Base-by-base conservation (phyloP, 2,113 vertebrate genomes). In the Toxotes chatareus region DNA sequence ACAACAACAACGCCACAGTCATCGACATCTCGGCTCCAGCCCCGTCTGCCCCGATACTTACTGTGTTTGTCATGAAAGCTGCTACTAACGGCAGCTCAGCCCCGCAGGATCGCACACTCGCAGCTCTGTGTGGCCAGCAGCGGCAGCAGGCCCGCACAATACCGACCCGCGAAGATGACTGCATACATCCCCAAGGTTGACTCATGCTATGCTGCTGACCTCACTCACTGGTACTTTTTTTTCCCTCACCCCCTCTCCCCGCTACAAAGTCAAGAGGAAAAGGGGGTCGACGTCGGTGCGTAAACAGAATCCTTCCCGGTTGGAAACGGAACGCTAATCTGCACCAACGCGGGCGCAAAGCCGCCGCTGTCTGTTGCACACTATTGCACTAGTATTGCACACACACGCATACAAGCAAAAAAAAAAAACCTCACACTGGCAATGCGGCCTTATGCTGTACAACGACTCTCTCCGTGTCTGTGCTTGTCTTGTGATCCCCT, bases 161-260 rank as follows among this genome's bases (percentile, higher is more conserved):
- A 66, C 88, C 75, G 82, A 62, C 75, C 74, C 5, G 79, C 74
- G 85, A 65, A 60, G 91, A 93, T 94, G 94, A 94, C 93, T 94
- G 94, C 94, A 93, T 71, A 90, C 92, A 94, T 94, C 90, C 92
- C 94, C 91, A 57, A 84, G 92, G 91, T 95, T 94, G 94, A 95
- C 93, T 95, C 94, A 95, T 90, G 91, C 92, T 84, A 89, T 63
- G 92, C 93, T 71, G 94, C 94, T 95, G 94, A 96, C 94, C 92
- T 95, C 94, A 95, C 87, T 68, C 88, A 3, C 90, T 75, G 87
- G 51, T 66, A 87, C 80, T 86, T 91, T 72, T 62, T 73, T 51
- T 36, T 40, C 17, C 21, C 1, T 11, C 49, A 56, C 53, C n/a
- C n/a, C 10, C 53, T n/a, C 19, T 19, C 36, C 57, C 47, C 64